Base-by-base conservation (phyloP, 2,888 invertebrate genomes). In the Synanthedon tipuliformis region DNA sequence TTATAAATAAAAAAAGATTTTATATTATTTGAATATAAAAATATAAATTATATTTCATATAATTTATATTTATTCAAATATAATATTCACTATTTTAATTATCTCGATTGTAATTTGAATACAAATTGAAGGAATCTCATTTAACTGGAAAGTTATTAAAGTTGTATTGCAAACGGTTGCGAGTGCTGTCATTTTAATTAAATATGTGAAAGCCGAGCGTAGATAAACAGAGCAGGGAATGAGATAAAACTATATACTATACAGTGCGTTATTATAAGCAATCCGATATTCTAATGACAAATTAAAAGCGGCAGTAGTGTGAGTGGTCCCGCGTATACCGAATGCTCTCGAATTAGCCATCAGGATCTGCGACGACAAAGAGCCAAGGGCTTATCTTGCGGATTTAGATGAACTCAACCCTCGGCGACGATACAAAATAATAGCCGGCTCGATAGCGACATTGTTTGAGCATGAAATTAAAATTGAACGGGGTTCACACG, bases 391-490 rank as follows among this genome's bases (percentile, higher is more conserved):
- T 86, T 86, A 86, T 86, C 86, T 73, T 66, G 60, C 70, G 79
- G 86, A 83, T 86, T 86, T 85, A 82, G 86, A 86, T 85, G 84
- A 83, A 81, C 80, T 77, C 77, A 76, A 80, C 85, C 86, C 86
- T 76, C 78, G 71, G 72, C 71, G 75, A 73, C 78, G 81, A 78
- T 85, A 81, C 81, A 82, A 82, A 84, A 86, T 85, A 86, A 86
- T 86, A 83, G 85, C 77, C 65, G 71, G 76, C 78, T 80, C 82
- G 84, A 85, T 86, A 83, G 75, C 86, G 81, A 78, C 85, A 87
- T 87, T 87, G 86, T 86, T 87, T 87, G 85, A 85, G 86, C 86
- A 87, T 87, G 86, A 87, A 87, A 87, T 87, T 87, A 87, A 87
- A 87, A 86, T 85, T 84, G 85, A 84, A 78, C 82, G 79, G 78